Base-by-base conservation (phyloP, 2,888 invertebrate genomes). In the Cordilura impudica region DNA sequence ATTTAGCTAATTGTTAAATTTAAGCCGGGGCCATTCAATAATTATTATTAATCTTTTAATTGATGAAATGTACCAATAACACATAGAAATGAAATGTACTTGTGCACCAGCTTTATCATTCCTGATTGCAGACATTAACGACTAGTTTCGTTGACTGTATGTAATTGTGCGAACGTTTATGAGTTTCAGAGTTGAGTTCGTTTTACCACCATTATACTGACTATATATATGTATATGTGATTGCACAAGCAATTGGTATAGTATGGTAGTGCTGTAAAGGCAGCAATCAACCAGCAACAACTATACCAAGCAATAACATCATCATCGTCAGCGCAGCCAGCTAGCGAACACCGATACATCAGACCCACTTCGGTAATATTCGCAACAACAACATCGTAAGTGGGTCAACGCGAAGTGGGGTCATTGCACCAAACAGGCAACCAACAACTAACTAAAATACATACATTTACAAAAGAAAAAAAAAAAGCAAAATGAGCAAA, bases 361-460 rank as follows among this genome's bases (percentile, higher is more conserved):
- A 77, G 82, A 82, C 84, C 84, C 81, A 83, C 83, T 84, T 86
- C 87, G 86, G 85, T 77, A 81, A 82, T 83, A 85, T 85, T 86
- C 87, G 87, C 86, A 84, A 83, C 75, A 84, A 84, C 84, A 84
- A 84, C 89, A 87, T 89, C 89, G 89, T 90, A 90, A 90, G 90
- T 90, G 88, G 90, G 90, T 90, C 90, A 90, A 86, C 87, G 85
- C 88, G 89, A 88, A 87, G 89, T 86, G 87, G 88, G 90, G 89
- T 90, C 90, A 90, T 86, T 90, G 90, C 90, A 90, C 90, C 88
- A 71, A 63, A 54, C 70, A 70, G 49, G 74, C 78, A 72, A 60
- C 70, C 74, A 72, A 66, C 74, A 75, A 67, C 65, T 47, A 75
- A 56, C 49, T 66, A 43, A 39, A 19, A 19, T 26, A 35, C 29